A percentile compares a stretch with the other conserved stretches of the same genome.
Conservation (phyloP, 1,140 invertebrate species). For the Eulimnadia texana region DNA sequence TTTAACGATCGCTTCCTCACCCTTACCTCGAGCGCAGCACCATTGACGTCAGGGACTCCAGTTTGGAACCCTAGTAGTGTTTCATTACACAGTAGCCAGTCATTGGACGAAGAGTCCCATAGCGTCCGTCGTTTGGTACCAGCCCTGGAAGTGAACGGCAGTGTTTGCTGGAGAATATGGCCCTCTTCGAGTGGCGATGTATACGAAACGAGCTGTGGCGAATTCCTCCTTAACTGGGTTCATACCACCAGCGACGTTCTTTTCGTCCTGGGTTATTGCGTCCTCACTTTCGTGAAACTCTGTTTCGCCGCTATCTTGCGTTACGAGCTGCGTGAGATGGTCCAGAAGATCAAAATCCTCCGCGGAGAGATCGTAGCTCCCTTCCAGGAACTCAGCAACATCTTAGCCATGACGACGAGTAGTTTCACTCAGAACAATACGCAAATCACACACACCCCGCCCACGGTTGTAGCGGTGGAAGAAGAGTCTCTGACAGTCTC, state of each 20-base stretch:
- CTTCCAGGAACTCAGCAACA: not conserved
- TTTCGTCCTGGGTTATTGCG: slow-evolving; percentile 73
- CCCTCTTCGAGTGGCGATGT: slow-evolving; percentile 12
- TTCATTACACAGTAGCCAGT: not conserved
- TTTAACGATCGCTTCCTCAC: slow-evolving; percentile 1
- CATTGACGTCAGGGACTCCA: not conserved
- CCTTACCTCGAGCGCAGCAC: not conserved
- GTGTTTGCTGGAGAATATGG: slow-evolving; percentile 2
- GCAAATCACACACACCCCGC: not conserved
- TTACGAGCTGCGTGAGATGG: slow-evolving; percentile 76
- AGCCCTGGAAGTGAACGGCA: not conserved
- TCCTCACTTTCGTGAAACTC: slow-evolving; percentile 74
- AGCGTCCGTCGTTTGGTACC: not conserved
- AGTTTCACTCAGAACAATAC: not conserved
- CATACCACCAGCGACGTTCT: slow-evolving; percentile 60
- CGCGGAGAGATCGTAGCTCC: slow-evolving; percentile 27
- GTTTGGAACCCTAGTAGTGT: not conserved
- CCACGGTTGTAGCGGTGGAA: not conserved
- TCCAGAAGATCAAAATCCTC: slow-evolving; percentile 63
- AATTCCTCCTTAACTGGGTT: slow-evolving; percentile 51
- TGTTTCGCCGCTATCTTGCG: slow-evolving; percentile 73
- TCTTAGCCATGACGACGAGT: not conserved
- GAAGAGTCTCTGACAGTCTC: not conserved
- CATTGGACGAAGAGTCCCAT: not conserved
- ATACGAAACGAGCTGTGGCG: slow-evolving; percentile 44